Base-by-base conservation (phyloP, 2,797 vertebrate species). In the Otus scops region DNA sequence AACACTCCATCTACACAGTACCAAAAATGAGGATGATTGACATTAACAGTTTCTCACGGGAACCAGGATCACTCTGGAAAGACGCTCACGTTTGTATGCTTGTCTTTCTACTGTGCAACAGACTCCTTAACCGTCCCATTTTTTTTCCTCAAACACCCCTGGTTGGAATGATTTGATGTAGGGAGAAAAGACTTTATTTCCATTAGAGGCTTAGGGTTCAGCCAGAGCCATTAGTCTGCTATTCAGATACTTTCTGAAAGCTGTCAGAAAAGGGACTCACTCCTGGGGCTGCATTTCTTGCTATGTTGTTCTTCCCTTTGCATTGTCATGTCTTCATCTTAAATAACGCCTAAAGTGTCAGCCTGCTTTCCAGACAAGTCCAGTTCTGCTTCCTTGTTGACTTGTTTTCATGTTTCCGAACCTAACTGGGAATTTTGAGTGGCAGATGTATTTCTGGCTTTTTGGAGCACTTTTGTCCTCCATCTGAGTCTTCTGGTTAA, bases 91-190 rank as follows among this genome's bases (percentile, higher is more conserved):
- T 39, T 45, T 70, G 4, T 23, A 3, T 21, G 30, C 5, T 32
- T 19, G 3, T 64, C 15, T 53, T 76, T 53, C 6, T 34, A 0
- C 24, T 34, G 0, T 6, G n/a, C 65, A 8, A 12, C 27, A 32
- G 48, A 8, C 6, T 47, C n/a, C 21, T 24, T 56, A 71, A 7
- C 5, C 1, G 7, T 41, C 38, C 2, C 0, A 13, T 45, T 21
- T 11, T 9, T 41, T 14, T 27, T 10, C 0, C 5, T 41, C 23
- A 19, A 3, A 8, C 2, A 1, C 47, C 8, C n/a, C 16, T 47
- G 4, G 2, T 22, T 67, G 19, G 19, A 59, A 17, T 23, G 18
- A 32, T 13, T n/a, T 27, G 30, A 20, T 84, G 5, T 1, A 18
- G 9, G 6, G 57, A 60, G 9, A 53, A 32, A 56, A 63, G 5